Conservation (phyloP, 2,113 vertebrate species). For the Capra hircus region DNA sequence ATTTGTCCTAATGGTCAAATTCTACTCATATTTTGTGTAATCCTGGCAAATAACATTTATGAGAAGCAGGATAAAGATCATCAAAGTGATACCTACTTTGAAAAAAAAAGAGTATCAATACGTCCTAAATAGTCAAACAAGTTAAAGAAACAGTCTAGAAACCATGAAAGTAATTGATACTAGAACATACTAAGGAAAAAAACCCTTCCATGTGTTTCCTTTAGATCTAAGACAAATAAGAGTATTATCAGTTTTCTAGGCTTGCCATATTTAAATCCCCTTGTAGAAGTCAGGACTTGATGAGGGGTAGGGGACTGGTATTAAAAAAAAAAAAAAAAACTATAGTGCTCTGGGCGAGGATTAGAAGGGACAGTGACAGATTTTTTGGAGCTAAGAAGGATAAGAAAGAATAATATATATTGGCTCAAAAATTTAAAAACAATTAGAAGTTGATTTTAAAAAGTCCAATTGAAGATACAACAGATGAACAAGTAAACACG, state of each 20-base stretch:
- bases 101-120: not conserved
- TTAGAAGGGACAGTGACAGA: not conserved
- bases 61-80: not conserved
- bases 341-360: not conserved
- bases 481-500: not conserved
- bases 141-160: not conserved
- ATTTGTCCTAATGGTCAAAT: conserved; percentile 24
- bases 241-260: not conserved
- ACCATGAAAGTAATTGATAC: not conserved
- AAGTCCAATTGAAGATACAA: not conserved
- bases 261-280: not conserved
- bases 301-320: not conserved
- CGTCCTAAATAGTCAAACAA: not conserved
- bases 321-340: not conserved
- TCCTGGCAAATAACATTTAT: not conserved
- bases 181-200: conserved; percentile 8
- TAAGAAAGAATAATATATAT: not conserved
- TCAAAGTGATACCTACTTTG: not conserved
- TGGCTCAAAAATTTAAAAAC: not conserved
- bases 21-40: not conserved
- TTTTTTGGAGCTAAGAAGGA: not conserved
- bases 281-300: not conserved
- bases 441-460: not conserved
- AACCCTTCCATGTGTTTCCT: not conserved
- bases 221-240: not conserved